Evolutionary conservation across 1,140 invertebrate genomes (phyloP), one percentile per base, ranked within the genome.

Genomic region (Eueides isabella): DNA sequence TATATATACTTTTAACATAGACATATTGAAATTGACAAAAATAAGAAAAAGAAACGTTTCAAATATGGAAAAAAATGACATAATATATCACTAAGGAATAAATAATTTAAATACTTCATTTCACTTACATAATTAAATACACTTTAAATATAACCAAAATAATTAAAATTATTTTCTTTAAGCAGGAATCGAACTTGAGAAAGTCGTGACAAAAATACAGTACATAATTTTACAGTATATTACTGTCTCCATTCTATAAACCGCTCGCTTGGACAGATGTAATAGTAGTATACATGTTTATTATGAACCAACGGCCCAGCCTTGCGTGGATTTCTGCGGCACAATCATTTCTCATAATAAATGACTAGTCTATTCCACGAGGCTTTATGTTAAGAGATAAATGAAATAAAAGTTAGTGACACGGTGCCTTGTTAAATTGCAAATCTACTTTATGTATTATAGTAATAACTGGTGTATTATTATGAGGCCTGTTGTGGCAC

Each of bases 331-430:
- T 55, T 55, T 55, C 48, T 55, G 11, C 26, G 48, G 48, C 19
- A 55, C 48, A 55, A 55, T 55, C 48, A 55, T 55, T 55, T 55
- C 48, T 55, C 48, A 55, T 55, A 55, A 55, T 55, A 55, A 55
- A 55, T 26, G 48, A 55, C 48, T 26, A 55, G 48, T 55, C 48
- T 55, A 55, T 55, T 55, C 48, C 23, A 55, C 48, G 48, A 55
- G 48, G 48, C 48, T 55, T 55, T 55, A 55, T 55, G 48, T 26
- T 55, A 55, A 26, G 48, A 55, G 48, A 55, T 26, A 55, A 55
- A 55, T 55, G 48, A 23, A 55, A 55, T 55, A 55, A 55, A 55
- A 55, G 9, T 23, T 55, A 55, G 48, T 55, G 48, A 55, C 48
- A 55, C 19, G 19, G 23, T 55, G 41, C 41, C 41, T 26, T 55